phyloP scores from a whole-genome alignment of 2,113 vertebrate genomes.

The Austrofundulus limnaeus region DNA sequence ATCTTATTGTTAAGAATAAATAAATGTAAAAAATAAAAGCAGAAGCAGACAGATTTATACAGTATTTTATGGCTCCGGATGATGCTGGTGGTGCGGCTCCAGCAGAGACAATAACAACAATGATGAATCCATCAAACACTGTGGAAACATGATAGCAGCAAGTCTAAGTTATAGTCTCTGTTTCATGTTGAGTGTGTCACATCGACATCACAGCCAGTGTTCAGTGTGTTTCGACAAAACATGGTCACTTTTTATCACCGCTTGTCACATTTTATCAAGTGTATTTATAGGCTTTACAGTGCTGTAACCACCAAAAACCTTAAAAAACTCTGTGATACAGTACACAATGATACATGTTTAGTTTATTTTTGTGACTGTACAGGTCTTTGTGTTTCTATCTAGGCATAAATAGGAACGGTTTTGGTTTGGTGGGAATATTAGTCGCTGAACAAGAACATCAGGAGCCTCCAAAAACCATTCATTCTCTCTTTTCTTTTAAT shows the following conservation, averaged over 20 bases:
- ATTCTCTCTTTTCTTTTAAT: slow-evolving; percentile 7
- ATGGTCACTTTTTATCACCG: slow-evolving; percentile 46
- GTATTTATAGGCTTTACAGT: slow-evolving; percentile 70
- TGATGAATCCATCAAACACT: slow-evolving; percentile 38
- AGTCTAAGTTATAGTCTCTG: slow-evolving; percentile 15
- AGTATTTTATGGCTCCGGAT: slow-evolving; percentile 40
- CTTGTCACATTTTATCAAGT: slow-evolving; percentile 61
- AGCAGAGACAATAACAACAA: slow-evolving; percentile 13
- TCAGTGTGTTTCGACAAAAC: slow-evolving; percentile 50
- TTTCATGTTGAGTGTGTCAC: slow-evolving; percentile 49
- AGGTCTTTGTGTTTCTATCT: slow-evolving; percentile 50
- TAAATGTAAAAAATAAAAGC: slow-evolving; percentile 22
- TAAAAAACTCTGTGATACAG: slow-evolving; percentile 62
- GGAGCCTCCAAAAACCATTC: slow-evolving; percentile 22
- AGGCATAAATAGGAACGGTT: slow-evolving; percentile 36
- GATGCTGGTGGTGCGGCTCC: slow-evolving; percentile 28
- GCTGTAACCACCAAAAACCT: slow-evolving; percentile 47
- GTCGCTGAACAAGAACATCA: slow-evolving; percentile 26
- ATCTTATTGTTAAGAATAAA: slow-evolving; percentile 8
- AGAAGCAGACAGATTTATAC: slow-evolving; percentile 24
- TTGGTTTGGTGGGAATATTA: neutral
- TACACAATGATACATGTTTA: slow-evolving; percentile 66
- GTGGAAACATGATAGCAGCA: slow-evolving; percentile 30
- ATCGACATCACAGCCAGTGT: slow-evolving; percentile 66
- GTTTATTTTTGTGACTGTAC: slow-evolving; percentile 58